Percentiles rank a stretch among this genome's conserved stretches.
phyloP scores from a whole-genome alignment of 2,797 vertebrate species.

The Telmatherina bonti region DNA sequence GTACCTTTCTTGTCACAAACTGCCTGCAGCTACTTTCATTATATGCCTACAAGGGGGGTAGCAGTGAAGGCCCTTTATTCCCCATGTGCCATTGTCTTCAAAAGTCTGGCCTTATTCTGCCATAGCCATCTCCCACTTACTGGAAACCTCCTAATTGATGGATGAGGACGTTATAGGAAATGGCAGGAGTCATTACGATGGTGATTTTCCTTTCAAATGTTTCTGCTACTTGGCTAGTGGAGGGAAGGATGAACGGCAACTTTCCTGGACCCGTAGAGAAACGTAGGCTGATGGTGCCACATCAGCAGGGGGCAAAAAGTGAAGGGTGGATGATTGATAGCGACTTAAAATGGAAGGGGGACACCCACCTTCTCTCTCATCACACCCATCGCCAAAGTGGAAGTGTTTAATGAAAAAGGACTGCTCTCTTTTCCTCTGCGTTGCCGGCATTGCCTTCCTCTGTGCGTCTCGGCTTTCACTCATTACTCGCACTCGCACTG shows the following conservation, averaged over 20 bases:
- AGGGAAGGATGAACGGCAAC: constrained; percentile 73
- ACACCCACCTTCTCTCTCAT: constrained; percentile 70
- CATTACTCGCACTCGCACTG: constrained; percentile 86
- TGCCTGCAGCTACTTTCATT: constrained; percentile 49
- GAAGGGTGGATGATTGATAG: constrained; percentile 88
- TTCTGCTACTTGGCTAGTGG: constrained; percentile 85
- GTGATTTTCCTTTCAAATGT: constrained; percentile 91
- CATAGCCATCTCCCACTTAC: constrained; percentile 81
- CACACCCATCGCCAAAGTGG: constrained; percentile 70
- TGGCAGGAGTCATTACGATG: constrained; percentile 89
- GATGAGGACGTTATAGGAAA: constrained; percentile 91
- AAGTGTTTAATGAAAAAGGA: constrained; percentile 90
- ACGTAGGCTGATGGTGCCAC: constrained; percentile 54
- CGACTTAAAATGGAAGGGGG: constrained; percentile 85
- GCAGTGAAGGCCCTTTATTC: constrained; percentile 38
- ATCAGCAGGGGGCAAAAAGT: constrained; percentile 50
- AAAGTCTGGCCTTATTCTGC: constrained; percentile 81
- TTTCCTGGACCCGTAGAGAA: constrained; percentile 72
- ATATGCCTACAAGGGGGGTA: constrained; percentile 40
- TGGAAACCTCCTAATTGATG: constrained; percentile 89
- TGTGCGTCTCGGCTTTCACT: constrained; percentile 55
- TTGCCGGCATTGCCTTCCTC: constrained; percentile 46
- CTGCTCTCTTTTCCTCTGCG: constrained; percentile 80
- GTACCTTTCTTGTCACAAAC: constrained; percentile 28
- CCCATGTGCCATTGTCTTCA: constrained; percentile 60